Evolutionary conservation across 2,888 invertebrate genomes (phyloP), one percentile per base, ranked within the genome.

Genomic region (Lycocerus yunnanus): DNA sequence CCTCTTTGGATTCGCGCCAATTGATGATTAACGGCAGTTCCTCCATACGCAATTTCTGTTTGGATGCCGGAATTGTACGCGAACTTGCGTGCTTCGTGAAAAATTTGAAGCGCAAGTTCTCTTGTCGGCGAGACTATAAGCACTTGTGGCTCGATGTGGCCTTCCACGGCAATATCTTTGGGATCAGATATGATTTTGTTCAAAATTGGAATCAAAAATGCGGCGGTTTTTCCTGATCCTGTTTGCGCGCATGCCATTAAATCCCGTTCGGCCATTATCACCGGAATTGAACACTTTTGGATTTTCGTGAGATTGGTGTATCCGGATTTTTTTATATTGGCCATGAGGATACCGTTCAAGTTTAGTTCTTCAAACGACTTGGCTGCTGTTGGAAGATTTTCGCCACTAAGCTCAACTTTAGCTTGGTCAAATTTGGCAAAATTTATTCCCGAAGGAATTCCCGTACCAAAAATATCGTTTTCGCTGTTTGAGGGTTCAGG

Each of bases 221-320:
- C 98, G 0, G 98, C 98, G 0, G 98, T 98, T 89, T 99, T 99
- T 13, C 99, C 99, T 0, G 98, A 98, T 0, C 99, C 99, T 9
- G 99, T 99, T 86, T 99, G 98, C 0, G 99, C 98, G 84, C 98
- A 98, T 0, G 95, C 97, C 97, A 99, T 98, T 20, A 99, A 86
- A 89, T 99, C 99, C 21, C 97, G 88, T 0, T 94, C 94, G 0
- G 84, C 88, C 86, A 92, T 88, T 21, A 98, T 92, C 21, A 95
- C 93, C 0, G 98, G 98, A 69, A 98, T 92, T 0, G 97, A 93
- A 80, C 95, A 90, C 84, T 97, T 97, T 85, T 99, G 99, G 15
- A 99, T 95, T 0, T 99, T 98, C 0, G 99, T 99, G 0, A 98
- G 98, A 77, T 91, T 93, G 3, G 82, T 90, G 83, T 97, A 97